Evolutionary conservation across 2,113 vertebrate genomes (phyloP).

Genomic region (Pelodiscus sinensis): DNA sequence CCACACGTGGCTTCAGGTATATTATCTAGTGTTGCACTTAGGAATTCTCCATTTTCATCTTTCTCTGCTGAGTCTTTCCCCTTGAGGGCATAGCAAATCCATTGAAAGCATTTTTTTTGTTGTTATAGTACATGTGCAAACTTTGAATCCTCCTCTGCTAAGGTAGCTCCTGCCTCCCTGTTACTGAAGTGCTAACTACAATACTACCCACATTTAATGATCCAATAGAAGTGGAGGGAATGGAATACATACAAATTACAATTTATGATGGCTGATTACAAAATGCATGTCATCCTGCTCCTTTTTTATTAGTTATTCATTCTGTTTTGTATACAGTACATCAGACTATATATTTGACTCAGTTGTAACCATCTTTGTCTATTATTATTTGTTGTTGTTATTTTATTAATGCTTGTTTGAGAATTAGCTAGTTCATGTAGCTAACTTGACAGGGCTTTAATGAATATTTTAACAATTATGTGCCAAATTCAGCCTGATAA

Average conservation of each 20-base stretch:
- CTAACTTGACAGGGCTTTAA: background rate
- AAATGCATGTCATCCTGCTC: accelerated
- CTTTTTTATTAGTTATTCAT: background rate
- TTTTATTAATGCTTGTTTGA: background rate
- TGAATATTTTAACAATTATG: background rate
- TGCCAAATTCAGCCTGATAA: background rate
- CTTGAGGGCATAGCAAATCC: conserved; percentile 24
- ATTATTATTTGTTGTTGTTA: background rate
- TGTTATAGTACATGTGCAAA: conserved; percentile 12
- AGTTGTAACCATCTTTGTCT: accelerated
- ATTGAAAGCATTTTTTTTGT: conserved; percentile 35
- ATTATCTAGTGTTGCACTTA: background rate
- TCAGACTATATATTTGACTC: background rate
- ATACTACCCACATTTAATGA: background rate
- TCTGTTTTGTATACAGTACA: background rate
- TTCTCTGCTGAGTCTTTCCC: conserved; percentile 12
- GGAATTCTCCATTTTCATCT: background rate
- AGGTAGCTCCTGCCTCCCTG: background rate
- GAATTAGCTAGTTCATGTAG: background rate
- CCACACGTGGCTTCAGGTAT: background rate
- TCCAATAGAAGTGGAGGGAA: conserved; percentile 2
- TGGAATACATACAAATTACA: background rate
- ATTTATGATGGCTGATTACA: background rate
- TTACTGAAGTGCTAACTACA: background rate
- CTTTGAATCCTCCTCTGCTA: background rate